Conservation (phyloP, 2,888 invertebrate genomes). For the Melolontha melolontha region DNA sequence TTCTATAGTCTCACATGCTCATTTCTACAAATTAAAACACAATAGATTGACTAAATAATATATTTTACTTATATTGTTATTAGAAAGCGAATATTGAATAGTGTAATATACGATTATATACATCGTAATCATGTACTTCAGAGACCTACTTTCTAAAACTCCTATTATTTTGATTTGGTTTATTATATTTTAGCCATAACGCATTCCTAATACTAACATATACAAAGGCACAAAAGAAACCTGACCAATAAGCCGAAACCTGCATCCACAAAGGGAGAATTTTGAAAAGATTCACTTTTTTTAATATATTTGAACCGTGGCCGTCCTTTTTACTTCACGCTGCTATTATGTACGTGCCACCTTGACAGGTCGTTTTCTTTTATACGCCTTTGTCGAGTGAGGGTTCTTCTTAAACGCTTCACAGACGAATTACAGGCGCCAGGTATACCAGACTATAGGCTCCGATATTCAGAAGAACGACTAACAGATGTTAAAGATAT, state of each 20-base stretch:
- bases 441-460: constrained; percentile 45
- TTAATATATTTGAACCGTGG: not conserved
- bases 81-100: too few relatives aligned
- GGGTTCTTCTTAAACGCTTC: constrained; percentile 31
- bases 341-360: constrained; percentile 29
- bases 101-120: too few relatives aligned
- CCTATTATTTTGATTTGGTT: too few relatives aligned
- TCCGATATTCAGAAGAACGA: constrained; percentile 46
- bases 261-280: constrained; percentile 3
- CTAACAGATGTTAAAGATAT: constrained; percentile 48
- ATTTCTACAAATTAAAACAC: too few relatives aligned
- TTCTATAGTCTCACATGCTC: too few relatives aligned
- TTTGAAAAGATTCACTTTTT: constrained; percentile 9
- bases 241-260: not conserved
- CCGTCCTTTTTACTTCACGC: constrained; percentile 21
- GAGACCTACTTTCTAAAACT: too few relatives aligned
- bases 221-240: too few relatives aligned
- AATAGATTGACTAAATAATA: too few relatives aligned
- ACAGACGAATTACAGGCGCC: constrained; percentile 41
- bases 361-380: constrained; percentile 39
- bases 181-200: too few relatives aligned
- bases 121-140: too few relatives aligned
- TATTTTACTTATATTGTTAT: too few relatives aligned
- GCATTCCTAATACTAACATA: too few relatives aligned
- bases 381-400: constrained; percentile 21